phyloP scores from a whole-genome alignment of 2,888 invertebrate genomes.

The Zaprionus obscuricornis region DNA sequence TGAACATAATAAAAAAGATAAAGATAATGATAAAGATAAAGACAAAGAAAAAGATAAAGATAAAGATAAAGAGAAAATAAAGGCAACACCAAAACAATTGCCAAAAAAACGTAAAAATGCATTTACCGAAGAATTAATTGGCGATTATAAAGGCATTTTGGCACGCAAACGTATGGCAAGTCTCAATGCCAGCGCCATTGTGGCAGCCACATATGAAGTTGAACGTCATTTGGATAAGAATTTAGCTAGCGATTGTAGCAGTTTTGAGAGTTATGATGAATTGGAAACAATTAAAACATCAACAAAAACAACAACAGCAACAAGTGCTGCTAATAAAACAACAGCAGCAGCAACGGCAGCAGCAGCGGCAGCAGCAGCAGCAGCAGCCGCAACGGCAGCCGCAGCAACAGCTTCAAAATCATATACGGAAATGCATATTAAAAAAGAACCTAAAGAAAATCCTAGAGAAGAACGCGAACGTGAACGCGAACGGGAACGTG shows the following conservation, averaged over 20 bases:
- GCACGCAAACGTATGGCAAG: conserved; percentile 96
- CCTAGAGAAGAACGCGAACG: conserved; percentile 5
- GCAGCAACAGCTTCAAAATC: not conserved
- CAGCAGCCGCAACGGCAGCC: not conserved
- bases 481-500: conserved; percentile 11
- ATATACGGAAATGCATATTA: conserved; percentile 27
- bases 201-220: conserved; percentile 94
- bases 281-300: conserved; percentile 70
- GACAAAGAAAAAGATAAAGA: conserved; percentile 48
- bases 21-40: conserved; percentile 39
- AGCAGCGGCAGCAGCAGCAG: not conserved
- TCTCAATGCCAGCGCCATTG: conserved; percentile 94
- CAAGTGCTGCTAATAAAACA: not conserved
- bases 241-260: conserved; percentile 80
- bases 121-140: conserved; percentile 84
- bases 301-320: not conserved
- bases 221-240: conserved; percentile 83
- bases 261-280: conserved; percentile 81
- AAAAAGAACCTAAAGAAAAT: conserved; percentile 45
- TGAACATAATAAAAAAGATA: conserved; percentile 47
- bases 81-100: conserved; percentile 78
- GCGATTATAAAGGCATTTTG: conserved; percentile 92
- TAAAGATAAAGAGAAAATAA: conserved; percentile 67
- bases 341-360: not conserved
- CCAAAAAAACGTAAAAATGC: conserved; percentile 83